These are phyloP conservation scores for Aselliscus stoliczkanus DNA, from an alignment of 2,797 vertebrate genomes.

Conservation along the genomic window DNA sequence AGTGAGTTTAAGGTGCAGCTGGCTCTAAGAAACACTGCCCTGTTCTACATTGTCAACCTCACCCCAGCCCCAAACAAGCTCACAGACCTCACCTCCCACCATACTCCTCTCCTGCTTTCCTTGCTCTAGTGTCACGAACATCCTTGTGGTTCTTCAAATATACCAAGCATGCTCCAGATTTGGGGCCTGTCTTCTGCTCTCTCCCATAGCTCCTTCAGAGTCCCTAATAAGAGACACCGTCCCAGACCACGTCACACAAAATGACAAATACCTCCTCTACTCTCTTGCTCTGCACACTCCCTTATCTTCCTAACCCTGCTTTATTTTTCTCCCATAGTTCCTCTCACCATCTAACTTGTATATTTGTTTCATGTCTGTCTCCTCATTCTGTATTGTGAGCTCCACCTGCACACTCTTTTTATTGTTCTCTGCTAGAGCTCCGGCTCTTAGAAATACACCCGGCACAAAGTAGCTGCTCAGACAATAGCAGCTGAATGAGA, in stretches of 20 bases:
- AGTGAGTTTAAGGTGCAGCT: background rate
- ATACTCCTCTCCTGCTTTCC: background rate
- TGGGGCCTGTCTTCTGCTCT: background rate
- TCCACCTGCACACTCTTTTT: background rate
- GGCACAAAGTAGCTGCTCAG: background rate
- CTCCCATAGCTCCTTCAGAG: no score
- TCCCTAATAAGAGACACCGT: background rate
- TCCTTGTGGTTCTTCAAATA: background rate
- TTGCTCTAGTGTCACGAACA: background rate
- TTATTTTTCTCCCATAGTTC: background rate
- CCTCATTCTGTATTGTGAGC: background rate
- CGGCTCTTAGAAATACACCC: background rate
- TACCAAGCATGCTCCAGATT: background rate
- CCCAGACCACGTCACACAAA: background rate
- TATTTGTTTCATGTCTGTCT: background rate
- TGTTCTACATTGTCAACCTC: background rate
- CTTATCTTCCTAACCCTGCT: background rate
- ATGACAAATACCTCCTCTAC: background rate
- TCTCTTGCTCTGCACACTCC: background rate
- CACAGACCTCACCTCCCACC: background rate
- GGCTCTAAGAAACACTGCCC: background rate
- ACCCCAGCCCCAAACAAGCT: background rate
- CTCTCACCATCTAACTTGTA: background rate
- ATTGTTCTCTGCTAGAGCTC: background rate
- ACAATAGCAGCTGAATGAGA: background rate